Conservation (phyloP, 2,888 invertebrate species). For the Neria commutata region DNA sequence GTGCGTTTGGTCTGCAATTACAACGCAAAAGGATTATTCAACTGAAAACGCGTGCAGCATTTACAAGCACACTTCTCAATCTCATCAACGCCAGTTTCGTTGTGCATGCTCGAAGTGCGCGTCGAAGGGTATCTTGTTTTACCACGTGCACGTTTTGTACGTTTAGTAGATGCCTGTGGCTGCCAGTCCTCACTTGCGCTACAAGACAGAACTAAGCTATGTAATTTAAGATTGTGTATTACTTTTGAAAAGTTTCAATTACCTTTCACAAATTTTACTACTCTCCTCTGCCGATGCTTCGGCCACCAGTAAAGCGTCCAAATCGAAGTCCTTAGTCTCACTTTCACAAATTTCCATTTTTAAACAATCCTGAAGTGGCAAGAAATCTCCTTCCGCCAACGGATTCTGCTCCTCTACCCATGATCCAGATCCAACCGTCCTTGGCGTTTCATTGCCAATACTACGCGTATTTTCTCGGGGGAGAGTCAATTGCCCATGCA, state of each 20-base stretch:
- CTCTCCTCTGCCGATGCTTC: too few species aligned
- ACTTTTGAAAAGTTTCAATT: too few species aligned
- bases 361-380: neutral
- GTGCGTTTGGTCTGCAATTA: constrained; percentile 27
- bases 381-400: constrained; percentile 11
- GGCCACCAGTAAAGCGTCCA: too few species aligned
- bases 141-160: too few species aligned
- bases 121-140: too few species aligned
- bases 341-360: too few species aligned
- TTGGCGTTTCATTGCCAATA: neutral
- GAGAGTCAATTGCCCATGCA: constrained; percentile 32
- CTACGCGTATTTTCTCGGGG: neutral
- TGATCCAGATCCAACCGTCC: neutral
- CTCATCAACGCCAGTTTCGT: constrained; percentile 44
- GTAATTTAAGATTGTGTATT: neutral
- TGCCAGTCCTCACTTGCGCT: neutral
- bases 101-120: constrained; percentile 29
- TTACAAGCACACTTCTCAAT: constrained; percentile 4
- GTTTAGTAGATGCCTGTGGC: neutral
- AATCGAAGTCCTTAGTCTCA: too few species aligned
- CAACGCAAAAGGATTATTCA: too few species aligned
- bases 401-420: constrained; percentile 23
- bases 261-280: too few species aligned
- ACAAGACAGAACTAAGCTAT: neutral
- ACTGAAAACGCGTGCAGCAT: too few species aligned